Evolutionary conservation across 2,113 vertebrate species (phyloP).

Genomic region (Centropus bengalensis): DNA sequence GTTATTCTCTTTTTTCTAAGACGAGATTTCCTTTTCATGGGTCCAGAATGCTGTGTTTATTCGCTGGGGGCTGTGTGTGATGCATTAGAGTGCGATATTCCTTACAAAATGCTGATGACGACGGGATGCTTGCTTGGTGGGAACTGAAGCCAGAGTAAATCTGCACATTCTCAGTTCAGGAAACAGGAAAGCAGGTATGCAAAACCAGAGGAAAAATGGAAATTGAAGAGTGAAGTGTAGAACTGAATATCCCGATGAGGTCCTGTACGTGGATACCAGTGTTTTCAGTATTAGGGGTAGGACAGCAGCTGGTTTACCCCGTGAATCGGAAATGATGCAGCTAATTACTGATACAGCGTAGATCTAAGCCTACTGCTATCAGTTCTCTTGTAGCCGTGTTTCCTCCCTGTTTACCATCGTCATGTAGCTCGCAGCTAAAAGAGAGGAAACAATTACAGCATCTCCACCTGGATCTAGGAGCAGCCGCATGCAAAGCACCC

Average conservation of each 20-base stretch:
- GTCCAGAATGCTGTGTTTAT: not conserved
- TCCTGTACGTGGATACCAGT: not conserved
- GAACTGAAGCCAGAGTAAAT: not conserved
- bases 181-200: not conserved
- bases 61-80: not conserved
- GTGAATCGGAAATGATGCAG: not conserved
- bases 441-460: not conserved
- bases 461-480: constrained; percentile 13
- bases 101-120: not conserved
- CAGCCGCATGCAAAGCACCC: not conserved
- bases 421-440: not conserved
- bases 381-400: not conserved
- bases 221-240: not conserved
- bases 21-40: not conserved
- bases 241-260: not conserved
- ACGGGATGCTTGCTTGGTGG: not conserved
- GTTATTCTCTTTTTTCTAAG: not conserved
- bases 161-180: not conserved
- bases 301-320: not conserved
- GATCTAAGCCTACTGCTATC: not conserved
- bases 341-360: not conserved
- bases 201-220: not conserved
- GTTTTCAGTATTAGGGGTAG: not conserved
- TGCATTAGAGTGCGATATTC: not conserved
- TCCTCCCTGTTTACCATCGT: not conserved